Base-by-base conservation (phyloP, 2,888 invertebrate species). In the Pristionchus mayeri region DNA sequence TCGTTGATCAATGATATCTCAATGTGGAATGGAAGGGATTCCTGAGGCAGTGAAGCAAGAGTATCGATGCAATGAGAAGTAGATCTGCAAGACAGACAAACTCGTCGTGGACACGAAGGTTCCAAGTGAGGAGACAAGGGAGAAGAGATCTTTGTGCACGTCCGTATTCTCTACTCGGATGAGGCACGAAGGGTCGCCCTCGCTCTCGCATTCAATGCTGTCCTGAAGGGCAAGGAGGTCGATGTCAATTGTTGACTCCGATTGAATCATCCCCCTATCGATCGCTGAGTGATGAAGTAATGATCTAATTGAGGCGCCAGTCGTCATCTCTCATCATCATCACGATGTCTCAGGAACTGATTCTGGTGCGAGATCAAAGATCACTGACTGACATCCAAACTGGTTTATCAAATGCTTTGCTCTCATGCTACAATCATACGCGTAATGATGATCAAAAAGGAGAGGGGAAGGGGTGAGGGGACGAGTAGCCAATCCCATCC, bases 261-360 rank as follows among this genome's bases (percentile, higher is more conserved):
- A n/a, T n/a, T n/a, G n/a, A n/a, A n/a, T n/a, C n/a, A n/a, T n/a
- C n/a, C n/a, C n/a, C n/a, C n/a, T n/a, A n/a, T n/a, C n/a, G n/a
- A n/a, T n/a, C n/a, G n/a, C n/a, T n/a, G n/a, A n/a, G n/a, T n/a
- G 21, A 48, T n/a, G 6, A 2, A 40, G 16, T n/a, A 24, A 67
- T 82, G 7, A 60, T 9, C 0, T 16, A 16, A 84, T 83, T 90
- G 7, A 94, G 94, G 94, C 93, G 3, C 94, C 95, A 9, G 93
- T 95, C 24, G 94, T 95, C 2, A 92, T 95, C 40, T 95, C 95
- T 86, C 91, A 95, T 16, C 95, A 95, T 91, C 95, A 95, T 90
- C 95, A 95, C 92, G 95, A 95, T 91, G 95, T 95, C 37, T 94
- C 94, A 86, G 95, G 95, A 24, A 95, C 95, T 0, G 95, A 95